Conservation (phyloP, 2,888 invertebrate genomes). For the Eurois occulta region DNA sequence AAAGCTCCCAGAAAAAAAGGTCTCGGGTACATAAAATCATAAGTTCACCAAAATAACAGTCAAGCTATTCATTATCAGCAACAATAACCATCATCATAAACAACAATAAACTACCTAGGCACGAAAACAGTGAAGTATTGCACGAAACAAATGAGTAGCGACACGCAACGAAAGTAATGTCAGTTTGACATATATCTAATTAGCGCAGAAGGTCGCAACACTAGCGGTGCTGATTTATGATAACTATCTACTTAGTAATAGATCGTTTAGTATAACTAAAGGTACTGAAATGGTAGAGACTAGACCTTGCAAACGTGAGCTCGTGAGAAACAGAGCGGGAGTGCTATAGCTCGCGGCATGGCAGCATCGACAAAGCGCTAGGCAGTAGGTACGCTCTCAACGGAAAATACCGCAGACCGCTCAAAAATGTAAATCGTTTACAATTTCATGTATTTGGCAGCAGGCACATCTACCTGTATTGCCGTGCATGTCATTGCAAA, state of each 20-base stretch:
- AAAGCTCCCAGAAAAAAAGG: not conserved
- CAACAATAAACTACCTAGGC: slow-evolving; percentile 25
- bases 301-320: not conserved
- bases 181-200: slow-evolving; percentile 55
- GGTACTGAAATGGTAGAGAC: not conserved
- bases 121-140: slow-evolving; percentile 43
- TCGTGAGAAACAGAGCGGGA: not conserved
- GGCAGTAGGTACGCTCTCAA: not conserved
- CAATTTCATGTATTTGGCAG: not conserved
- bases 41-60: not conserved
- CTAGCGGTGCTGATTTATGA: slow-evolving; percentile 53
- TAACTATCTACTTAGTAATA: slow-evolving; percentile 34
- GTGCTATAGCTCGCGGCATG: not conserved
- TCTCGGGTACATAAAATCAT: not conserved
- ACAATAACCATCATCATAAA: slow-evolving; percentile 24
- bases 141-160: slow-evolving; percentile 41
- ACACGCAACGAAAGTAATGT: slow-evolving; percentile 61
- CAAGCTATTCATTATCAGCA: slow-evolving; percentile 3
- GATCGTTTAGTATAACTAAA: slow-evolving; percentile 21
- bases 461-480: not conserved
- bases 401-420: not conserved
- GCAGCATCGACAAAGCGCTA: not conserved
- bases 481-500: not conserved
- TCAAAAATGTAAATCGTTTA: not conserved
- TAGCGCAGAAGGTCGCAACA: slow-evolving; percentile 59